Base-by-base conservation (phyloP, 2,888 invertebrate genomes). In the Drosophila mayaguana region DNA sequence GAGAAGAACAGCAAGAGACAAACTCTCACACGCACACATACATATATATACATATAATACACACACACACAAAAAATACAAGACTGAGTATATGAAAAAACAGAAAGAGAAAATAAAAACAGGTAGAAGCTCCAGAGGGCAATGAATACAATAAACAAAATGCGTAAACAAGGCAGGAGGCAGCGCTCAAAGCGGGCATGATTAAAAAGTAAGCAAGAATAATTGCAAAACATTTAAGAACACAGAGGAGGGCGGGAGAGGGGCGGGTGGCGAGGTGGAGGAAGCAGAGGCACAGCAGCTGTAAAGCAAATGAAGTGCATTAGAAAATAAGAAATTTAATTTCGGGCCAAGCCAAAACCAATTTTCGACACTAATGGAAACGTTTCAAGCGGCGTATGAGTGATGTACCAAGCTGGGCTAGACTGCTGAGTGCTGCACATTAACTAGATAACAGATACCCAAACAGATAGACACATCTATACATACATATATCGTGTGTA, bases 121-220 rank as follows among this genome's bases (percentile, higher is more conserved):
- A 64, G 64, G 48, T 62, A 75, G 34, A 50, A 68, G 74, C 83
- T 88, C 76, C 74, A 86, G 66, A 69, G 74, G 80, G 83, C 82
- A 86, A 66, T 72, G 68, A 63, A 72, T 86, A 86, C 77, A 88
- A 86, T 88, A 72, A 81, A 88, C 72, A 83, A 70, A 63, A 65
- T 79, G 72, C 65, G 73, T 68, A 76, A 86, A 70, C 65, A 80
- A 69, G 71, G 40, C 53, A 53, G 43, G 48, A 48, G 63, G 38
- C 60, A 59, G 28, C 42, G 68, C 54, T 51, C 42, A 48, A 57
- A 51, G 46, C 54, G 42, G 42, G 40, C 43, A 60, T 75, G 79
- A 56, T 75, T 74, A 63, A 78, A 74, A 60, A 54, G 61, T 54
- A 54, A 69, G 59, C 63, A 48, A 61, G 56, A 71, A 81, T 83